These are phyloP conservation scores for Channallabes apus DNA, from an alignment of 2,797 vertebrate genomes.

Conservation along the genomic window DNA sequence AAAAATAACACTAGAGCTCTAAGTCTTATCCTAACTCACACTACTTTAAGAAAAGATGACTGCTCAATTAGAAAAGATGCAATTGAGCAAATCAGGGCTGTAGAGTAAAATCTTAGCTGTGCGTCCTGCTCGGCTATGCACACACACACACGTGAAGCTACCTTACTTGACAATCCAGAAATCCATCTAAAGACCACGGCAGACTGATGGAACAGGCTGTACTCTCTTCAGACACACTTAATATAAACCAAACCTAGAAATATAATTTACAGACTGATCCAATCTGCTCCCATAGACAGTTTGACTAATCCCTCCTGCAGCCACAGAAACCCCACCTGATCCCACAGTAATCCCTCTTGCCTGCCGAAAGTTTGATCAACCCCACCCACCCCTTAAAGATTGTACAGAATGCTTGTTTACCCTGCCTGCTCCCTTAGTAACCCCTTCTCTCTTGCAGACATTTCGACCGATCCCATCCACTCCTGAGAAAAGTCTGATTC, in stretches of 20 bases:
- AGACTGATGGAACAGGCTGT: background rate
- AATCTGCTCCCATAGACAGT: no score
- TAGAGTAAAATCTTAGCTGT: background rate
- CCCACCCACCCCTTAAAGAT: background rate
- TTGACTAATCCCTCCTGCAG: background rate
- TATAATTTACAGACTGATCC: background rate
- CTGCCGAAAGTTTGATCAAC: background rate
- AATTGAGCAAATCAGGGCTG: background rate
- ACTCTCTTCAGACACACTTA: background rate
- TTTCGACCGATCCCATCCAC: no score
- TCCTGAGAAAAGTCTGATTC: no score
- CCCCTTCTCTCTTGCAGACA: no score
- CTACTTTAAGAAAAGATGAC: background rate
- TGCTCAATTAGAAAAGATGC: background rate
- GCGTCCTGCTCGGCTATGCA: background rate
- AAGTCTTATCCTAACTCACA: background rate
- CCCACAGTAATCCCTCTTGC: background rate
- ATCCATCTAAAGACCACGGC: background rate
- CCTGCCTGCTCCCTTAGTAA: background rate
- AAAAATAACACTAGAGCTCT: background rate
- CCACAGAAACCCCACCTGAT: background rate
- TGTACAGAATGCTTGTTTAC: background rate
- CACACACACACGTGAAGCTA: background rate
- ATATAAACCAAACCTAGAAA: slow-evolving; percentile 6
- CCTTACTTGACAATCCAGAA: background rate